Evolutionary conservation across 2,113 vertebrate species (phyloP).

Genomic region (Cyphomyrus discorhynchus): DNA sequence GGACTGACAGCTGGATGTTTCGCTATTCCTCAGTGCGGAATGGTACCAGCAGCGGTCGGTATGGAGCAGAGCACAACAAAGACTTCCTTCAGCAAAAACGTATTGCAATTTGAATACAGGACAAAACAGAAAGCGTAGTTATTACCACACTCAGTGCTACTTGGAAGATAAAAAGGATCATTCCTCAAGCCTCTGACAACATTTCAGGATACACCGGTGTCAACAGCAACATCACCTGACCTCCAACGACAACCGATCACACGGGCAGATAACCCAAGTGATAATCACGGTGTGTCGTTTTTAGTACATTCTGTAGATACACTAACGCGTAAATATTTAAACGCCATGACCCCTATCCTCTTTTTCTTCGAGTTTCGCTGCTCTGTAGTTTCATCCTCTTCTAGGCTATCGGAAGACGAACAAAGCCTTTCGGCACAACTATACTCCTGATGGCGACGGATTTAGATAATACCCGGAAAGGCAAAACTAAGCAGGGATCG

Average conservation of each 20-base stretch:
- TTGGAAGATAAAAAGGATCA: not conserved
- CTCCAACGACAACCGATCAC: not conserved
- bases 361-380: not conserved
- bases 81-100: conserved; percentile 1
- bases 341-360: not conserved
- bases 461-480: not conserved
- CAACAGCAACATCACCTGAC: not conserved
- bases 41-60: conserved; percentile 10
- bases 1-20: not conserved
- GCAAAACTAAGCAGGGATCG: not conserved
- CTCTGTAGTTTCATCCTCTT: not conserved
- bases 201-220: not conserved
- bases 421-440: not conserved
- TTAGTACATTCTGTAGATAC: not conserved
- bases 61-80: conserved; percentile 17
- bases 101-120: not conserved
- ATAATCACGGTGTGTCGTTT: not conserved
- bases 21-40: not conserved
- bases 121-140: not conserved
- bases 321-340: not conserved
- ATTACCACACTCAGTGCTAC: not conserved
- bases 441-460: too few relatives aligned
- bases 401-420: not conserved
- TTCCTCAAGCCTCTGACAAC: not conserved
- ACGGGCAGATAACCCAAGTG: not conserved